Evolutionary conservation across 2,797 vertebrate genomes (phyloP), one percentile per base, ranked within the genome.

Genomic region (Channallabes apus): DNA sequence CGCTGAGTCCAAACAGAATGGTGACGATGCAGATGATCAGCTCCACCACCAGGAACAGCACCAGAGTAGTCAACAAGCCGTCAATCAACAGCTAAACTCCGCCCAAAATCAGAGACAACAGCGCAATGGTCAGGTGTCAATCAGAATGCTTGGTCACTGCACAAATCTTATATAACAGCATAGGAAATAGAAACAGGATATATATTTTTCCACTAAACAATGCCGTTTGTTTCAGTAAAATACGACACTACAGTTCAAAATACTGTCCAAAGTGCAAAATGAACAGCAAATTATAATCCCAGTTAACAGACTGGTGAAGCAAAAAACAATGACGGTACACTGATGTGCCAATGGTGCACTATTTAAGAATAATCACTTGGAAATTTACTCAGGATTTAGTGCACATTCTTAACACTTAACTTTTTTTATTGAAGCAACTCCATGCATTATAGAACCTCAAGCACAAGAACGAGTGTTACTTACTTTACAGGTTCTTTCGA

Each of bases 401-500:
- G 6, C 38, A 41, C 38, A 4, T 41, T 6, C 38, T 41, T 41
- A 41, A 41, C 6, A 41, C 38, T 6, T 41, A 51, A 51, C 22
- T n/a, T 18, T 35, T 59, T 17, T 7, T 82, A 72, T 1, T 35
- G 62, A 80, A 59, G 69, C 56, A 83, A 24, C 81, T 69, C 73
- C 84, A 85, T 82, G 59, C 82, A 86, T 86, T 79, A 88, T 58
- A 82, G 80, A 88, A 46, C 77, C 86, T 84, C 64, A 86, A 83
- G 86, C 71, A 85, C 68, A 86, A 87, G 91, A 83, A 88, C 85
- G 80, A 90, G 85, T 89, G 61, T 91, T 92, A 95, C 94, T 95
- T 95, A 95, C 95, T 95, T 95, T 95, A 94, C 94, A 95, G 88
- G 92, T 94, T 92, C 92, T 93, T 93, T 95, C 95, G 92, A 95